Percentiles rank a stretch among this genome's conserved stretches.
Conservation (phyloP, 1,140 invertebrate species). For the Ectropis grisescens region DNA sequence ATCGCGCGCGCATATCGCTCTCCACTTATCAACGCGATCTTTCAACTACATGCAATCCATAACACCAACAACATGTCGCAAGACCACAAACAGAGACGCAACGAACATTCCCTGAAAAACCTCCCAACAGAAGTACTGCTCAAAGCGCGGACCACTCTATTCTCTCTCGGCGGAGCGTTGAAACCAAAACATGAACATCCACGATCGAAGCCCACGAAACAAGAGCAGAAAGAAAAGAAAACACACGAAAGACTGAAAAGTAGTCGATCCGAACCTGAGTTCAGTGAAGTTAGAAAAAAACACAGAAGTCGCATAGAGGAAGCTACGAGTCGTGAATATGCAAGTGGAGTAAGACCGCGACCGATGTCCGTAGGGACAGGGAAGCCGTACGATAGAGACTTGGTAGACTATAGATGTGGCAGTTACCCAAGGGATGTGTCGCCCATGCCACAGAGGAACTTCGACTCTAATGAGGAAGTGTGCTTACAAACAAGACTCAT, state of each 20-base stretch:
- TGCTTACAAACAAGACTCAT: conserved; percentile 50
- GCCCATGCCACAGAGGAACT: conserved; percentile 24
- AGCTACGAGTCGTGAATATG: conserved; percentile 18
- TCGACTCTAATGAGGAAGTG: conserved; percentile 49
- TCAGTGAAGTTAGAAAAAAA: conserved; percentile 39
- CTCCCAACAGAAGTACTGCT: conserved; percentile 47
- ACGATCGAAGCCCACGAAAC: conserved; percentile 23
- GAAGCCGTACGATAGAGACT: conserved; percentile 37
- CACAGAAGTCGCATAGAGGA: conserved; percentile 47
- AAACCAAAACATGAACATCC: conserved; percentile 43
- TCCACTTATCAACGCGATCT: too few species aligned
- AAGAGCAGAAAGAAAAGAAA: conserved; percentile 34
- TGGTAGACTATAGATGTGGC: conserved; percentile 25
- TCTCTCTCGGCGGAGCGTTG: conserved; percentile 41
- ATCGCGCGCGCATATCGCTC: conserved; percentile 26
- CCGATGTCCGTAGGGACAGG: conserved; percentile 43
- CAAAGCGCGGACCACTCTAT: conserved; percentile 49
- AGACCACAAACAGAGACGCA: conserved; percentile 40
- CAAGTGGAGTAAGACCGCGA: conserved; percentile 21
- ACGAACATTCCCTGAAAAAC: conserved; percentile 36
- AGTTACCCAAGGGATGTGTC: conserved; percentile 32
- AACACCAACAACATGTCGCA: conserved; percentile 28
- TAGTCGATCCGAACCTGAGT: conserved; percentile 52
- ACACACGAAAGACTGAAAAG: conserved; percentile 35
- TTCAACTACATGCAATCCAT: too few species aligned